Evolutionary conservation across 2,113 vertebrate genomes (phyloP), one percentile per base, ranked within the genome.

Genomic region (Hyperoodon ampullatus): DNA sequence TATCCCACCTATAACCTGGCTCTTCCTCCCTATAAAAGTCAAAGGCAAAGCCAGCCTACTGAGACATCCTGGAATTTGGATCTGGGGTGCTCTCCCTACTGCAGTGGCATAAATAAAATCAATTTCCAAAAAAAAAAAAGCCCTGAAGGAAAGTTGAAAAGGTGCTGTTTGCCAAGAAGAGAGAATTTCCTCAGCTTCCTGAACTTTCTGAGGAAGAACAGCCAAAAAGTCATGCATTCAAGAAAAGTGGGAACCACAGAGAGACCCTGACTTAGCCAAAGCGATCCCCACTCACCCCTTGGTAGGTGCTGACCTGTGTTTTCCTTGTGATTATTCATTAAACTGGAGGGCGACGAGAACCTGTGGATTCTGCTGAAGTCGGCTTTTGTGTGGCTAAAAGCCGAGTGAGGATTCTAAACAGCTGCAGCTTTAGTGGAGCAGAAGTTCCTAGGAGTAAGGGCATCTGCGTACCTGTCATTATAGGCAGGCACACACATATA

Each of bases 281-380:
- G 89, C 33, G 3, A 4, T 26, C 75, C 82, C 39, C 0, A 30
- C 66, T n/a, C 95, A 55, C 39, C 68, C 42, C 14, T 47, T 58
- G 89, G 92, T 80, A 63, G 96, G 80, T 50, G 86, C 89, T 30
- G 26, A 61, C 89, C 87, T 87, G 50, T 71, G 84, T 82, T 89
- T 94, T 97, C 53, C 93, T 72, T 24, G 26, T 35, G 92, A 96
- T 96, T 93, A 86, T 93, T 95, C 96, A 80, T 97, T 89, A 90
- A 97, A 75, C 89, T 35, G 66, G 72, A 87, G 50, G 94, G 92
- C 21, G 63, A 80, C 7, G 28, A 70, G 58, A 81, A 82, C 63
- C 92, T 42, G 63, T 0, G 8, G 58, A 30, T 80, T 74, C 72
- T 74, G 91, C 94, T 55, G 96, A 82, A 78, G 96, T 35, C 9